These are phyloP conservation scores for Amphimallon solstitiale DNA, from an alignment of 2,888 invertebrate species.

Conservation along the genomic window DNA sequence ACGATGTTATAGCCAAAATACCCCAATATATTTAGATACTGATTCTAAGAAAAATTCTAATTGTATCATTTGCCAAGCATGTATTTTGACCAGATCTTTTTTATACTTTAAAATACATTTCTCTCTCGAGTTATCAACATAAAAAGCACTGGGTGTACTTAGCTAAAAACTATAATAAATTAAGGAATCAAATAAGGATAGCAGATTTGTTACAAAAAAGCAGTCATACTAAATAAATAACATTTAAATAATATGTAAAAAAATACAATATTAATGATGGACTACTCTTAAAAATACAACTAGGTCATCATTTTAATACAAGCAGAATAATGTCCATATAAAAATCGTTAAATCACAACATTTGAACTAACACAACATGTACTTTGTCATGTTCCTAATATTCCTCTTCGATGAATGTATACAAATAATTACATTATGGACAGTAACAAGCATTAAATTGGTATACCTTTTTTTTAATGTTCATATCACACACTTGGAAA, in stretches of 20 bases:
- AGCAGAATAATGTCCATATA: conserved; percentile 42
- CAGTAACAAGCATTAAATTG: conserved; percentile 52
- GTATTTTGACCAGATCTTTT: conserved; percentile 6
- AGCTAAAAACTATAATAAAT: conserved; percentile 36
- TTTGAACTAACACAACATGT: conserved; percentile 42
- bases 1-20: conserved; percentile 30
- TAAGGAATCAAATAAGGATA: conserved; percentile 35
- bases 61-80: background rate
- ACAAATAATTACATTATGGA: conserved; percentile 53
- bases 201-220: conserved; percentile 40
- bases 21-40: conserved; percentile 7
- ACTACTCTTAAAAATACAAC: conserved; percentile 40
- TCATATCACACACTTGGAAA: conserved; percentile 58
- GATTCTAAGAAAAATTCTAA: background rate
- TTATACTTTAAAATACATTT: conserved; percentile 23
- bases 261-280: conserved; percentile 40
- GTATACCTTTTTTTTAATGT: conserved; percentile 45
- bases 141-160: conserved; percentile 37
- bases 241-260: conserved; percentile 43
- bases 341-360: conserved; percentile 43
- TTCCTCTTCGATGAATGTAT: conserved; percentile 42
- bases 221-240: conserved; percentile 41
- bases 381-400: conserved; percentile 36
- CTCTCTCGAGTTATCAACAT: conserved; percentile 33
- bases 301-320: conserved; percentile 43